Percentiles rank a stretch among this genome's conserved stretches.
Evolutionary conservation across 2,888 invertebrate species (phyloP).

Genomic region (Orthosia gracilis): DNA sequence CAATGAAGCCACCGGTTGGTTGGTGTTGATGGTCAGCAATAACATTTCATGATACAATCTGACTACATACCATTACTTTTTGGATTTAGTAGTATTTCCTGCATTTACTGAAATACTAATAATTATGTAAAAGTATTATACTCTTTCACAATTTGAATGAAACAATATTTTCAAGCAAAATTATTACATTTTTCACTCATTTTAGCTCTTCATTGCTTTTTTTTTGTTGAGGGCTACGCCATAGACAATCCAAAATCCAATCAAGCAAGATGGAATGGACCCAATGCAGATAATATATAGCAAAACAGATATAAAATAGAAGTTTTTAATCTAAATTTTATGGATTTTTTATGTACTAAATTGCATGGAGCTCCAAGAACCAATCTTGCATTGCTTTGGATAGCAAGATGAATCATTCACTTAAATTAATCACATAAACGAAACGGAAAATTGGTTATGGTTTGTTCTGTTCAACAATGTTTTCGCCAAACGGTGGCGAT

Average conservation of each 20-base stretch:
- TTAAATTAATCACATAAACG: too few species aligned
- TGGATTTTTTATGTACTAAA: too few species aligned
- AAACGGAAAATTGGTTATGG: too few species aligned
- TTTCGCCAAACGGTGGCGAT: too few species aligned
- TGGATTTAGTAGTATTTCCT: constrained; percentile 62
- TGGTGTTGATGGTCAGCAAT: constrained; percentile 74
- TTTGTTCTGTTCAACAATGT: too few species aligned
- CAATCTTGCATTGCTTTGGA: too few species aligned
- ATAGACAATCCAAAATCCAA: constrained; percentile 48
- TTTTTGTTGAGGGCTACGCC: constrained; percentile 53
- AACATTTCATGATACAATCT: constrained; percentile 67
- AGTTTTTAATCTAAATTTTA: too few species aligned
- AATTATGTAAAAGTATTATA: constrained; percentile 64
- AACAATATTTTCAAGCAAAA: constrained; percentile 68
- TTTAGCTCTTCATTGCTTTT: constrained; percentile 70
- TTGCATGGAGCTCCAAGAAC: too few species aligned
- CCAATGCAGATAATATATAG: constrained; percentile 25
- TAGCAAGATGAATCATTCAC: too few species aligned
- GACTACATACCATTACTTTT: constrained; percentile 82
- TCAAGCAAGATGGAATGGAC: constrained; percentile 17
- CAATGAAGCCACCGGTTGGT: constrained; percentile 80
- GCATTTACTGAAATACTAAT: constrained; percentile 64
- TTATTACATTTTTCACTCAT: constrained; percentile 71
- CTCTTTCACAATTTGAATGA: constrained; percentile 72
- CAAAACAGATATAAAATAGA: too few species aligned